Conservation (phyloP, 2,113 vertebrate species). For the Ophthalmolycus amberensis region DNA sequence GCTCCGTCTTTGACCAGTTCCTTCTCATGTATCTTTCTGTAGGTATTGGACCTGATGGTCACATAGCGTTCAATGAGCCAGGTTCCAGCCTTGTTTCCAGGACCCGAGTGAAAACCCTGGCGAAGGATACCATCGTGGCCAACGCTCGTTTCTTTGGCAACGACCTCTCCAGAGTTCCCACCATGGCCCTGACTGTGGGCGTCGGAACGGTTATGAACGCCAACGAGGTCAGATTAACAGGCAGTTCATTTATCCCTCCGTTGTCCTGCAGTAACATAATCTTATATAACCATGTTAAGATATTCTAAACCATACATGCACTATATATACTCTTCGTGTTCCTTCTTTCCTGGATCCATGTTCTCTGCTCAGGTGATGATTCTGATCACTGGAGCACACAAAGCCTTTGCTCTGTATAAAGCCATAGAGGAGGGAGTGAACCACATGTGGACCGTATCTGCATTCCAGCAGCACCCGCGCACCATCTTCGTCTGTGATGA, state of each 20-base stretch:
- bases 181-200: conserved; percentile 95
- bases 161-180: conserved; percentile 93
- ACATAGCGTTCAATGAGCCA: conserved; percentile 97
- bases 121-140: conserved; percentile 95
- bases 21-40: background rate
- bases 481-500: conserved; percentile 94
- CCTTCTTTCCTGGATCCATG: background rate
- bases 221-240: conserved; percentile 87
- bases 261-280: background rate
- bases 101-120: conserved; percentile 95
- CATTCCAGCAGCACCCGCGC: conserved; percentile 94
- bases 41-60: conserved; percentile 97
- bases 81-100: conserved; percentile 95
- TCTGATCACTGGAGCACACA: conserved; percentile 95
- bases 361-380: conserved; percentile 90
- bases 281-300: background rate
- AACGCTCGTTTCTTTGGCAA: conserved; percentile 96
- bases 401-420: conserved; percentile 95
- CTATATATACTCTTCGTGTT: background rate
- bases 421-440: conserved; percentile 96
- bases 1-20: background rate
- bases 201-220: conserved; percentile 98
- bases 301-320: background rate
- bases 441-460: conserved; percentile 98
- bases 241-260: background rate